These are phyloP conservation scores for Drosophila demipolita DNA, from an alignment of 2,888 invertebrate genomes.

Conservation along the genomic window DNA sequence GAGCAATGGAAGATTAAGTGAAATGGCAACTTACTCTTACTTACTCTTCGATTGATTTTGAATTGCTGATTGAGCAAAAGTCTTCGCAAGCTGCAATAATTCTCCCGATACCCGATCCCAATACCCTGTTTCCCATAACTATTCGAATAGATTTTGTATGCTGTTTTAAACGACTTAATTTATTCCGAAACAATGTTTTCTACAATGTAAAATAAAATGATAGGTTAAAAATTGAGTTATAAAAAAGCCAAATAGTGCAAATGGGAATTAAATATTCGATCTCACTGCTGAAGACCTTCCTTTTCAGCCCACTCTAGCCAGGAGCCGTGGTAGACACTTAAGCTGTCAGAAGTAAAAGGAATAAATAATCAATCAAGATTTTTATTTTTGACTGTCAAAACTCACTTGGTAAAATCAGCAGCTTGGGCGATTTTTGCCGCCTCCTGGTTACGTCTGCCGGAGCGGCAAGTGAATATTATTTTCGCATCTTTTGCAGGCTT, in stretches of 20 bases:
- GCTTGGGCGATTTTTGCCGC: conserved; percentile 55
- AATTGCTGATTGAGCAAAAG: neutral
- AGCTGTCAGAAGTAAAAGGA: conserved; percentile 20
- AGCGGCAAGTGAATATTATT: conserved; percentile 67
- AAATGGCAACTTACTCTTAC: neutral
- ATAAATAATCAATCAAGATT: neutral
- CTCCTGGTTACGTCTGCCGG: conserved; percentile 52
- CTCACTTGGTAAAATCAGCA: conserved; percentile 57
- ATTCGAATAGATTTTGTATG: neutral
- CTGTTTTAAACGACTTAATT: conserved; percentile 29
- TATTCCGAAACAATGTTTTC: conserved; percentile 45
- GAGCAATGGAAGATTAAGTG: neutral
- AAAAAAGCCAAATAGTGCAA: conserved; percentile 11
- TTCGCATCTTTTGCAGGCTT: conserved; percentile 47
- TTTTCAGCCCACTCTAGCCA: conserved; percentile 70
- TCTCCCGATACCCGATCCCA: neutral
- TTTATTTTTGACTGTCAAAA: neutral
- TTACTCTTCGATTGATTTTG: no score
- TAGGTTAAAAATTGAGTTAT: conserved; percentile 6
- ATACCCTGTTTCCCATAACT: neutral
- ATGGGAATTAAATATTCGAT: neutral
- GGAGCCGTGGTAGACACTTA: conserved; percentile 61
- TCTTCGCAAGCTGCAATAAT: neutral
- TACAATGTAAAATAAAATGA: conserved; percentile 11
- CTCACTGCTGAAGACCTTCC: conserved; percentile 45